These are phyloP conservation scores for Anolis sagrei DNA, from an alignment of 2,113 vertebrate genomes.

Conservation along the genomic window DNA sequence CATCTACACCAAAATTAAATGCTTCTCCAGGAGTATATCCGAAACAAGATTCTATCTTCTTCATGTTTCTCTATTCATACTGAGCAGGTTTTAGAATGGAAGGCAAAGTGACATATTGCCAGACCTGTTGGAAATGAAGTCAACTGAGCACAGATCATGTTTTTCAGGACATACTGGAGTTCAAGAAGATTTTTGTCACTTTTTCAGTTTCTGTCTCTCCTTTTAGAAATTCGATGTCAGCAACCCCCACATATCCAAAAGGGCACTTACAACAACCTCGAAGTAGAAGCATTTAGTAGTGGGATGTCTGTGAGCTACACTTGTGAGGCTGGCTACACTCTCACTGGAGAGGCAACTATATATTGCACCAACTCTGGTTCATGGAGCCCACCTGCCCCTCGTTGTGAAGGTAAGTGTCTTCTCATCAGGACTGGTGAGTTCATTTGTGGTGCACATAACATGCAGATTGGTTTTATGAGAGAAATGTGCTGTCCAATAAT, in stretches of 20 bases:
- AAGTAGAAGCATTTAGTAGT: constrained; percentile 36
- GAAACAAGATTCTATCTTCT: no score
- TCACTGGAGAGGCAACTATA: constrained; percentile 59
- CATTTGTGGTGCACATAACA: neutral
- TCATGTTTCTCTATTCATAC: no score
- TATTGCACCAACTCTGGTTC: constrained; percentile 63
- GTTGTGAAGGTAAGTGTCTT: constrained; percentile 67
- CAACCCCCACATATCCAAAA: constrained; percentile 13
- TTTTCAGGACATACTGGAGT: neutral
- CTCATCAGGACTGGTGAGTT: accelerated
- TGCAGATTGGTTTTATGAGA: neutral
- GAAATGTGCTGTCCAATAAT: no score
- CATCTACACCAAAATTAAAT: no score
- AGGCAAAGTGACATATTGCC: no score
- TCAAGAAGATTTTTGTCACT: neutral
- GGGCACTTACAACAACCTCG: constrained; percentile 1
- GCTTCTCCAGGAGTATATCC: no score
- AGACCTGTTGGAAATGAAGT: no score
- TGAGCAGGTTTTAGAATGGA: no score
- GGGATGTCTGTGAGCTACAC: constrained; percentile 68
- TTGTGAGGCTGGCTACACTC: constrained; percentile 66
- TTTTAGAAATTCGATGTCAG: neutral
- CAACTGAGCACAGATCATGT: no score
- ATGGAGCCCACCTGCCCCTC: constrained; percentile 67
- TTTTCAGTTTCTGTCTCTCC: neutral